Evolutionary conservation across 1,140 invertebrate genomes (phyloP), one percentile per base, ranked within the genome.

Genomic region (Drosophila jambulina): DNA sequence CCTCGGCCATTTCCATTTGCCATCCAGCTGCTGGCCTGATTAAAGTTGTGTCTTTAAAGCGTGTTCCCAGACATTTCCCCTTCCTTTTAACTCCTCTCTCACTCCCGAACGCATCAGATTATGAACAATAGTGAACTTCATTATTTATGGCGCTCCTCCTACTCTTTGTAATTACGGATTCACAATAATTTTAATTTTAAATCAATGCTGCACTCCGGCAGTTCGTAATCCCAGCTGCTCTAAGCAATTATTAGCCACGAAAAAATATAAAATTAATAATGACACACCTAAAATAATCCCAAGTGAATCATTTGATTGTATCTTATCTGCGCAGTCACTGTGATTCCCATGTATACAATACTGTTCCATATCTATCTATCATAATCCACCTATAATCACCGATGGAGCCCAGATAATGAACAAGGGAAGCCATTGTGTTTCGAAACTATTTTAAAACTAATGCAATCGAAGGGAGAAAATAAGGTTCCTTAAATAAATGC

Each of bases 31-130:
- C 15, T 86, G 80, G 75, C 49, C 63, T 43, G 71, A 53, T 34
- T 78, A 76, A 64, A 51, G 65, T 75, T 79, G 56, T 51, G 70
- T 71, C 68, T 86, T 86, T 80, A 83, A 83, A 78, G 79, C 23
- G 19, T 63, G 9, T 56, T 49, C 4, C 38, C 17, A 36, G 27
- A 27, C n/a, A 15, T n/a, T 36, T 36, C 2, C n/a, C 38, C 63
- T 25, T 12, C 4, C 15, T 10, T 17, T 42, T n/a, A 13, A 7
- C 4, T n/a, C 3, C 13, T 17, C 23, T 15, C 36, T 21, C 46
- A 23, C 48, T n/a, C 45, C 58, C 27, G 23, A 38, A 49, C 10
- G 32, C 34, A 25, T n/a, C 10, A 54, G 68, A 72, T 74, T 74
- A 74, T 34, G 34, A 60, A 60, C 59, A 60, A 60, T 60, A 29